Evolutionary conservation across 37 sponge, comb jelly and placozoan species (phyloP), one percentile per base, ranked within the genome.

Genomic region (Hormiphora californensis): DNA sequence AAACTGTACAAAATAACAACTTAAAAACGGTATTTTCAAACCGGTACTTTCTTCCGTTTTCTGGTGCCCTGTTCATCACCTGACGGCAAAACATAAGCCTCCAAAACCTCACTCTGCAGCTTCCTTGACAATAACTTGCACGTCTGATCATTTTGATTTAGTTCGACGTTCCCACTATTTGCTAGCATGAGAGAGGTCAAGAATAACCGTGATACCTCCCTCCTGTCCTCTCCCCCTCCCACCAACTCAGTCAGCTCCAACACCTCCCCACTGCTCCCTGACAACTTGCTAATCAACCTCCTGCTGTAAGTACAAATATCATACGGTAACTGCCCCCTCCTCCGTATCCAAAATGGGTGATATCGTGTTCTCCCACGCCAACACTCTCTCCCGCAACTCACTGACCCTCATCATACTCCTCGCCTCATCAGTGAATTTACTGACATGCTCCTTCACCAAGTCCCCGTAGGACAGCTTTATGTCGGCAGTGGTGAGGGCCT

Each of bases 71-170:
- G n/a, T n/a, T n/a, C n/a, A n/a, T n/a, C n/a, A n/a, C n/a, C n/a
- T n/a, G n/a, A n/a, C n/a, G n/a, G n/a, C n/a, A n/a, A 43, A 41
- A 73, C 81, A 73, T 73, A 73, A 19, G 46, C 81, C 81, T 73
- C 81, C 41, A 73, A 33, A 19, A 73, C 81, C 17, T 73, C 81
- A 73, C 81, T 73, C 25, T 43, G 43, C 46, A 73, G 25, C 38
- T 21, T 73, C 25, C 81, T 73, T 2, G 81, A 73, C 21, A 73
- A 15, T 9, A 73, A 36, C 38, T 73, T 73, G 25, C 81, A 73
- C 81, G 40, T 40, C 8, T 73, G 46, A 36, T 73, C 81, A 73
- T 33, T 19, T n/a, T 46, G 46, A 7, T 15, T 32, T 7, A 73
- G 81, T 17, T 73, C 44, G 11, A 73, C 43, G 43, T 73, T 73